phyloP scores from a whole-genome alignment of 1,140 invertebrate species.

The Cherax destructor region DNA sequence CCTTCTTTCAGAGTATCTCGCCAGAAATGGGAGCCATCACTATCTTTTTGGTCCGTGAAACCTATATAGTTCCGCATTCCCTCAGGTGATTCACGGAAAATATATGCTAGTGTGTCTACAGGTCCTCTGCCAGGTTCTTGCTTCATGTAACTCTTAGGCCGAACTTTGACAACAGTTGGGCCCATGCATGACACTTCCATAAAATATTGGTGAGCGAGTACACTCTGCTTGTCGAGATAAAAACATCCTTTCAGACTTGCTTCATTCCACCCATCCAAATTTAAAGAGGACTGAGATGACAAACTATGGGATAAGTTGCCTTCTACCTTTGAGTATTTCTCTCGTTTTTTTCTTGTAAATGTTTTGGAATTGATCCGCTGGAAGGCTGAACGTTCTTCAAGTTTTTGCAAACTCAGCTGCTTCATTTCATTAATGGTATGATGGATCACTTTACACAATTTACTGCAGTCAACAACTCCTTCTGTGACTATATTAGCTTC shows the following conservation, averaged over 20 bases:
- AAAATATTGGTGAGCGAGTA: slow-evolving; percentile 67
- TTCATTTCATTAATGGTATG: slow-evolving; percentile 68
- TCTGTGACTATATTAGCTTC: slow-evolving; percentile 54
- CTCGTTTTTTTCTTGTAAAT: slow-evolving; percentile 64
- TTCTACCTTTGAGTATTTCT: slow-evolving; percentile 34
- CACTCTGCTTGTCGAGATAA: slow-evolving; percentile 65
- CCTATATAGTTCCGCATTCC: slow-evolving; percentile 66
- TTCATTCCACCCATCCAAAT: slow-evolving; percentile 61
- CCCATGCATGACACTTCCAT: slow-evolving; percentile 64
- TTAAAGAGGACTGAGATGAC: neutral
- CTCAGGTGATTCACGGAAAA: slow-evolving; percentile 68
- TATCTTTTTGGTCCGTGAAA: slow-evolving; percentile 63
- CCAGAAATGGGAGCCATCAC: slow-evolving; percentile 68
- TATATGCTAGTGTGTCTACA: slow-evolving; percentile 66
- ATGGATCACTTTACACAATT: slow-evolving; percentile 60
- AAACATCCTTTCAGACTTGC: slow-evolving; percentile 61
- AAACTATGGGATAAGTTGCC: neutral
- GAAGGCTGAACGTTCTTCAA: slow-evolving; percentile 64
- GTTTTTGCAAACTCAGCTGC: slow-evolving; percentile 62
- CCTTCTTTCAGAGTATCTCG: slow-evolving; percentile 68
- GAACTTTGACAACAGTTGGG: slow-evolving; percentile 65
- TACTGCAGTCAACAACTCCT: slow-evolving; percentile 53
- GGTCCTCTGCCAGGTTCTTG: slow-evolving; percentile 38
- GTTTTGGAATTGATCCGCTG: slow-evolving; percentile 68
- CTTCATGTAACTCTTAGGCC: slow-evolving; percentile 48